Percentiles rank a stretch among this genome's conserved stretches.
Conservation (phyloP, 2,797 vertebrate species). For the Erpetoichthys calabaricus region DNA sequence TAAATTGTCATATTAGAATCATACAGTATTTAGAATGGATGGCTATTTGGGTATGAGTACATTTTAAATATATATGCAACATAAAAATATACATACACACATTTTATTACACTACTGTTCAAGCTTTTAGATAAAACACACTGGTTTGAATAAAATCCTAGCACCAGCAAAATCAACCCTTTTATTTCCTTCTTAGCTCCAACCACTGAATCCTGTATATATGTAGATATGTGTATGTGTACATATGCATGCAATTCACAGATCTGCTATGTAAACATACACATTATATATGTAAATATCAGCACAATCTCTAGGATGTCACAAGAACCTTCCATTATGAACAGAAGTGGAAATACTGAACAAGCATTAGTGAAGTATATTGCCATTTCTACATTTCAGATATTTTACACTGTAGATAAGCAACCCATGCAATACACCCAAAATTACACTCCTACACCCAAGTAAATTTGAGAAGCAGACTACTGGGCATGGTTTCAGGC, state of each 20-base stretch:
- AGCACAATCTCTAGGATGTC: constrained; percentile 61
- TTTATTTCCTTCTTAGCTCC: too few species aligned
- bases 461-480: constrained; percentile 58
- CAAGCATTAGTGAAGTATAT: constrained; percentile 69
- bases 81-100: too few species aligned
- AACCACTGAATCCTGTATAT: constrained; percentile 26
- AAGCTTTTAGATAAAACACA: too few species aligned
- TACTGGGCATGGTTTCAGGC: constrained; percentile 51
- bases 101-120: too few species aligned
- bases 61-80: too few species aligned
- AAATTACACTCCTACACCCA: constrained; percentile 63
- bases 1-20: too few species aligned
- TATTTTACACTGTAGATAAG: constrained; percentile 70
- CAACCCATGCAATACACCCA: constrained; percentile 81
- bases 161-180: too few species aligned
- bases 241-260: constrained; percentile 24
- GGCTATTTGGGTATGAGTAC: too few species aligned
- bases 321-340: constrained; percentile 67
- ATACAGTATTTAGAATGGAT: too few species aligned
- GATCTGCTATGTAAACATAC: constrained; percentile 56
- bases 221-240: constrained; percentile 21
- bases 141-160: too few species aligned
- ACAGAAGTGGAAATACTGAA: constrained; percentile 77
- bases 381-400: constrained; percentile 59
- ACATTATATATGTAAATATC: constrained; percentile 58